A percentile compares a stretch with the other conserved stretches of the same genome.
These are phyloP conservation scores for Rotaria macrura DNA, from an alignment of 2,888 invertebrate species.

Conservation along the genomic window DNA sequence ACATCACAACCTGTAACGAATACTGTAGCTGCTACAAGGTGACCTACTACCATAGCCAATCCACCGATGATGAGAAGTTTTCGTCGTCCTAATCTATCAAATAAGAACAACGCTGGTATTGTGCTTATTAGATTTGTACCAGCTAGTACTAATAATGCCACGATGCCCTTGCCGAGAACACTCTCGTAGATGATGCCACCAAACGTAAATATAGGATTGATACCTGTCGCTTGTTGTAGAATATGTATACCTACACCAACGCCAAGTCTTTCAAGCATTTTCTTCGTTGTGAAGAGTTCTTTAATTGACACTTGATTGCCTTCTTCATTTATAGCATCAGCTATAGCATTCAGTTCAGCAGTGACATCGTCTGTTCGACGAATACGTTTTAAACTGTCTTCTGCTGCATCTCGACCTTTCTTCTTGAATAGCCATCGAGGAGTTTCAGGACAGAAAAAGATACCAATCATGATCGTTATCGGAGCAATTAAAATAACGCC, in stretches of 20 bases:
- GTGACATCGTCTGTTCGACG: background rate
- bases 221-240: background rate
- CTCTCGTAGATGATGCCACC: slow-evolving; percentile 2
- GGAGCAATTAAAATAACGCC: slow-evolving; percentile 12
- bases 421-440: background rate
- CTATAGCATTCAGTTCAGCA: background rate
- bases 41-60: background rate
- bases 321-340: background rate
- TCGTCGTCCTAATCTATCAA: background rate
- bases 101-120: background rate
- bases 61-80: background rate
- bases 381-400: background rate
- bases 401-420: background rate
- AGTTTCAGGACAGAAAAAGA: slow-evolving; percentile 5
- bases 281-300: background rate
- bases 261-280: background rate
- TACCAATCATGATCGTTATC: background rate
- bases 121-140: background rate
- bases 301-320: background rate
- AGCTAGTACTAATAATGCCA: background rate
- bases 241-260: background rate
- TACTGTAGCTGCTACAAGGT: background rate
- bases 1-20: background rate
- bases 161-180: background rate
- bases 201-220: background rate